Evolutionary conservation across 2,113 vertebrate species (phyloP).

Genomic region (Gila orcuttii): DNA sequence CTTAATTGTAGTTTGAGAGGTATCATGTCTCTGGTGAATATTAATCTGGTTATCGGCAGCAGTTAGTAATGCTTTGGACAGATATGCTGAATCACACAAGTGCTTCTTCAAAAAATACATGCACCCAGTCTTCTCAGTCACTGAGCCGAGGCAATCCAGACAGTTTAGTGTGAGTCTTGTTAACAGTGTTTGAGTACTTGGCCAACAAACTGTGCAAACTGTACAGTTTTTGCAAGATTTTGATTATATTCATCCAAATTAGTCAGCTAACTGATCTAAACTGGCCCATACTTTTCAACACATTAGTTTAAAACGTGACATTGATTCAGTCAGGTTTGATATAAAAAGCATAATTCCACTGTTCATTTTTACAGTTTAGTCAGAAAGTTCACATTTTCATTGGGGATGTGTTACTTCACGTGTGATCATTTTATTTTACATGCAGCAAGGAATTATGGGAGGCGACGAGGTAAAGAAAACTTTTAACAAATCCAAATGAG

Average conservation of each 20-base stretch:
- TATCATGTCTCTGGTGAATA: background rate
- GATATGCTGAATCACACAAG: background rate
- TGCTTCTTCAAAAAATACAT: background rate
- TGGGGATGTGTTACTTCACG: constrained; percentile 52
- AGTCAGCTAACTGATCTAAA: background rate
- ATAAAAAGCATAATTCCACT: background rate
- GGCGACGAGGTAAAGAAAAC: constrained; percentile 96
- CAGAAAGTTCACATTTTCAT: background rate
- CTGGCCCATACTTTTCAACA: background rate
- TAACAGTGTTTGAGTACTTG: background rate
- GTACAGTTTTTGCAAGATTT: no score
- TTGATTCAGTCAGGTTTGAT: background rate
- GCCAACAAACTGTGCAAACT: background rate
- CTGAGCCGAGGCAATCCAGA: background rate
- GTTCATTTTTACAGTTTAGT: background rate
- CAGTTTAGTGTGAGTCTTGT: background rate
- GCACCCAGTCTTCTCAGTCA: background rate
- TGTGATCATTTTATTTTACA: constrained; percentile 85
- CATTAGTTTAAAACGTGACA: background rate
- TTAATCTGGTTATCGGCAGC: background rate
- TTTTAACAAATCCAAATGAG: constrained; percentile 25
- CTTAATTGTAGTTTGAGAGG: background rate
- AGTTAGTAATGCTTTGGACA: background rate
- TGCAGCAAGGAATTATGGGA: constrained; percentile 99
- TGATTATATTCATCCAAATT: background rate